Evolutionary conservation across 2,888 invertebrate species (phyloP).

Genomic region (Agrochola circellaris): DNA sequence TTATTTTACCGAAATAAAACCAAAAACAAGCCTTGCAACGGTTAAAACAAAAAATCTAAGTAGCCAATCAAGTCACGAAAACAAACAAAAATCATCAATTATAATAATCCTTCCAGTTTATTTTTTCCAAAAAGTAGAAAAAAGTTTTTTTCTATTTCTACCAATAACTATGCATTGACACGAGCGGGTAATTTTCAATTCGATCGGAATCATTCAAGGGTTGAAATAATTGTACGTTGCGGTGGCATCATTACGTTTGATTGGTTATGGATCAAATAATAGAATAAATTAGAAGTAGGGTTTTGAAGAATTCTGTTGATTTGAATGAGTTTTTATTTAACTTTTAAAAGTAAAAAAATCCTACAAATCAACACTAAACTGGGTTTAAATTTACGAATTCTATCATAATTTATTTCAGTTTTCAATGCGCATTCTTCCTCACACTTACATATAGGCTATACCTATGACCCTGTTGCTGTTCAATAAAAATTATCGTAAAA

Average conservation of each 20-base stretch:
- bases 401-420: no score
- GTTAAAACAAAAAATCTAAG: constrained; percentile 33
- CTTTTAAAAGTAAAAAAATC: no score
- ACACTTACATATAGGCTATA: no score
- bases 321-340: not conserved
- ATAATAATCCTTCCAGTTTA: constrained; percentile 17
- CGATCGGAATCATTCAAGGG: constrained; percentile 65
- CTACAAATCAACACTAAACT: no score
- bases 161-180: constrained; percentile 56
- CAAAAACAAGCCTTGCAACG: constrained; percentile 30
- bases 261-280: constrained; percentile 62
- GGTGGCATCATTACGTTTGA: constrained; percentile 58
- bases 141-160: constrained; percentile 34
- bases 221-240: constrained; percentile 63
- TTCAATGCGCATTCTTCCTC: no score
- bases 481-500: no score
- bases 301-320: constrained; percentile 25
- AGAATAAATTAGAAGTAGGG: constrained; percentile 40
- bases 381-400: no score
- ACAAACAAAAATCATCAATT: constrained; percentile 59
- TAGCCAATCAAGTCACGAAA: constrained; percentile 53
- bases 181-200: constrained; percentile 62
- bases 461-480: no score
- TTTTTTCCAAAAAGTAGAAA: constrained; percentile 6
- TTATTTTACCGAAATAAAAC: not conserved